Base-by-base conservation (phyloP, 1,140 invertebrate genomes). In the Drosophila eugracilis region DNA sequence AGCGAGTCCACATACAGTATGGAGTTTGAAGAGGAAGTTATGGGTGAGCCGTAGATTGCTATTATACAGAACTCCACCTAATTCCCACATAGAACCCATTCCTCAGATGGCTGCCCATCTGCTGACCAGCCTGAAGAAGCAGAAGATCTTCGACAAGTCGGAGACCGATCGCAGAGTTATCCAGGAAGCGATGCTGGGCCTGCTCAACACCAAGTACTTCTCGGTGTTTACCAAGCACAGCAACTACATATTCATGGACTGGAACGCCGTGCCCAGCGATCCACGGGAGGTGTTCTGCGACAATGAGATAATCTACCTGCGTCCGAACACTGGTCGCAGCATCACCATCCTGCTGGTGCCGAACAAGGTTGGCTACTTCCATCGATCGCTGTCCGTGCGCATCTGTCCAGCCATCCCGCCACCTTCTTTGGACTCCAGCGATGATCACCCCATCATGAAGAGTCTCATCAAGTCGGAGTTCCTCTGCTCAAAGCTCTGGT, bases 231-330 rank as follows among this genome's bases (percentile, higher is more conserved):
- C 53, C n/a, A 75, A 78, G 55, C 84, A 89, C 58, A 76, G 72
- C 17, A 78, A 86, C 36, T 91, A 85, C 50, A 69, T 73, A 3
- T 81, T 90, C 21, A 81, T 91, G 83, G 89, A 91, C 66, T 91
- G 90, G 90, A 90, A 91, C 36, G 42, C 57, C 3, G n/a, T 91
- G 37, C 77, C 90, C 1, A 85, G 75, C 17, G 83, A 91, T 65
- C 89, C 90, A 0, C 52, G 48, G 0, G 90, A 91, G 26, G 34
- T 91, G 0, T 89, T 85, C 28, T 85, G 76, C 22, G 84, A 90
- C 22, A 83, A 77, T 12, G 90, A 91, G 59, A 77, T 89, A 10
- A 89, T 91, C 4, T 81, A 78, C 30, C 48, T 91, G 10, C 59
- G 84, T 15, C 90, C 90, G 3, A 91, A 91, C 45, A 80, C 79